Base-by-base conservation (phyloP, 2,888 invertebrate species). In the Drosophila neutralis region DNA sequence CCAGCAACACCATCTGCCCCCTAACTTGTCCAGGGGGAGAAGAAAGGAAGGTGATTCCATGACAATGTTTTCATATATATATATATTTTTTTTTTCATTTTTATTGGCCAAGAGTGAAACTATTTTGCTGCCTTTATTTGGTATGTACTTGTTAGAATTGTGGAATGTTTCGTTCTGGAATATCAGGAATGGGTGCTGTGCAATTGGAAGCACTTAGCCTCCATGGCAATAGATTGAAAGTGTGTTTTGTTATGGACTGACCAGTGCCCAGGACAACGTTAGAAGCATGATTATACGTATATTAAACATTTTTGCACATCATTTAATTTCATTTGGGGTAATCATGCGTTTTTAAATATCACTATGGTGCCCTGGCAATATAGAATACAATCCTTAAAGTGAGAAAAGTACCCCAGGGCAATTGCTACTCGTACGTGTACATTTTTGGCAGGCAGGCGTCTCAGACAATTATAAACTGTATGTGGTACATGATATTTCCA, bases 401-500 rank as follows among this genome's bases (percentile, higher is more conserved):
- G 80, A 24, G 33, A 58, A 67, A 75, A 69, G 31, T 69, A 56
- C 70, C 59, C 18, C 38, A 36, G 36, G 69, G 63, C 52, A 63
- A 27, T 38, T 24, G 45, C 21, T 38, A 1, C 15, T 7, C 29
- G 21, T 68, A 65, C 42, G 21, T 75, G 75, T 53, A 53, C 27
- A 38, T 58, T 69, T 61, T 45, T 31, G 42, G 57, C 65, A 56
- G 42, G 57, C 65, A 45, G 69, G 56, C 62, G 58, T 53, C 69
- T 69, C 27, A 62, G 56, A 62, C 69, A 69, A 74, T 71, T 88
- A 80, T 79, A 70, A 77, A 74, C 75, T 64, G 62, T 65, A 73
- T 83, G 68, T 69, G 89, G 51, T 91, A 93, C 92, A 93, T 84
- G 91, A 80, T 84, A 92, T 92, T 93, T 93, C 93, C 93, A 93